These are phyloP conservation scores for Bugulina stolonifera DNA, from an alignment of 2,888 invertebrate species.

Conservation along the genomic window DNA sequence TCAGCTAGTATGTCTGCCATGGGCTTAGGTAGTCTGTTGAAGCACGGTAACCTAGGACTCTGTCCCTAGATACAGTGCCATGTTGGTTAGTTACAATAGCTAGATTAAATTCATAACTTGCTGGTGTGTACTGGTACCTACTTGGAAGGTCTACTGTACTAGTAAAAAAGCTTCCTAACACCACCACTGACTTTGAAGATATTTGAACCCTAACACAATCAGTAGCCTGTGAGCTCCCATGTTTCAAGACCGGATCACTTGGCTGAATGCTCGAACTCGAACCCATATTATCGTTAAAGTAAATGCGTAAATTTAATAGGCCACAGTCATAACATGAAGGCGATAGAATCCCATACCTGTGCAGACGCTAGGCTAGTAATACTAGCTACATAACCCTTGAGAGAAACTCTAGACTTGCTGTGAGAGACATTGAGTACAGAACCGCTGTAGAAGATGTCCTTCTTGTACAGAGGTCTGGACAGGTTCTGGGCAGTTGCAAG, in stretches of 20 bases:
- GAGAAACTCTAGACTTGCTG: constrained; percentile 83
- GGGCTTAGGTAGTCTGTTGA: constrained; percentile 45
- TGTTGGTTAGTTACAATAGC: too few species aligned
- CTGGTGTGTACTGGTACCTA: not conserved
- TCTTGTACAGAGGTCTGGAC: constrained; percentile 76
- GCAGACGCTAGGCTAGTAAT: constrained; percentile 73
- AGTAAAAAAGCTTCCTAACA: too few species aligned
- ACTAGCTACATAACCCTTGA: constrained; percentile 83
- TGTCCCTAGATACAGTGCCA: constrained; percentile 20
- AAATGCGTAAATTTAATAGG: too few species aligned
- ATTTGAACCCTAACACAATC: too few species aligned
- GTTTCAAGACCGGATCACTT: too few species aligned
- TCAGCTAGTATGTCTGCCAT: constrained; percentile 61
- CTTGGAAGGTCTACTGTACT: too few species aligned
- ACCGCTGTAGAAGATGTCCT: constrained; percentile 96
- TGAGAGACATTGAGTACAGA: constrained; percentile 77
- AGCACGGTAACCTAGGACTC: constrained; percentile 28
- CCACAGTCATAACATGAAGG: too few species aligned
- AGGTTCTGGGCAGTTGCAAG: not conserved
- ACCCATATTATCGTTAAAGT: too few species aligned
- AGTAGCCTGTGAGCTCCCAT: too few species aligned
- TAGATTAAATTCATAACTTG: not conserved
- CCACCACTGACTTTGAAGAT: too few species aligned
- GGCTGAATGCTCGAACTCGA: too few species aligned
- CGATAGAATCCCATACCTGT: not conserved